Evolutionary conservation across 1,140 invertebrate genomes (phyloP).

Genomic region (Drosophila tristis): DNA sequence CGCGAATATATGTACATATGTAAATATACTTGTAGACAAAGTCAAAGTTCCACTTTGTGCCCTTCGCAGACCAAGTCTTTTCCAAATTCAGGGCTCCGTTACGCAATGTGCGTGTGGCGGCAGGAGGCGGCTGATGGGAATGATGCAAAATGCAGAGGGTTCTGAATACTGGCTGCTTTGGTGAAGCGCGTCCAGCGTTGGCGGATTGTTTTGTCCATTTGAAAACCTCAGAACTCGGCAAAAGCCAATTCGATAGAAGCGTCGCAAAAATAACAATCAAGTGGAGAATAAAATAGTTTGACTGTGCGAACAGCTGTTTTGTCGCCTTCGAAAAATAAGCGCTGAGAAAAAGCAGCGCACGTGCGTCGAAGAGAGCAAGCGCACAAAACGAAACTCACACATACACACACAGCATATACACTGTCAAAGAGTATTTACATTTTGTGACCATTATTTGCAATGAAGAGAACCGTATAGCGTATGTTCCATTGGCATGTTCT

Average conservation of each 20-base stretch:
- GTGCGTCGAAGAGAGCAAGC: slow-evolving; percentile 16
- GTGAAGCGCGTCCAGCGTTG: slow-evolving; percentile 24
- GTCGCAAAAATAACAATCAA: slow-evolving; percentile 15
- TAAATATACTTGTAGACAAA: neutral
- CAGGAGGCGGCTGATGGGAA: neutral
- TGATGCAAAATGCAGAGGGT: slow-evolving; percentile 7
- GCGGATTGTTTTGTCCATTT: slow-evolving; percentile 38
- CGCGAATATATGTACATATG: slow-evolving; percentile 5
- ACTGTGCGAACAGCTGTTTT: slow-evolving; percentile 34
- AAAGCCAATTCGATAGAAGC: slow-evolving; percentile 13
- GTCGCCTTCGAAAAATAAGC: slow-evolving; percentile 1
- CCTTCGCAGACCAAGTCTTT: neutral
- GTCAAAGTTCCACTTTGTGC: slow-evolving; percentile 20
- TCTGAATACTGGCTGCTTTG: slow-evolving; percentile 4
- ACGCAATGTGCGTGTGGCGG: slow-evolving; percentile 32
- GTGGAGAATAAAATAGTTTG: slow-evolving; percentile 8
- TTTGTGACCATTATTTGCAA: too few relatives aligned
- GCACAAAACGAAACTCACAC: too few relatives aligned
- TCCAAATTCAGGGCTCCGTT: slow-evolving; percentile 13
- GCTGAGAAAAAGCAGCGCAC: slow-evolving; percentile 2
- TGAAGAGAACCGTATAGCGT: too few relatives aligned
- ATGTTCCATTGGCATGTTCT: too few relatives aligned
- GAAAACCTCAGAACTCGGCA: slow-evolving; percentile 6
- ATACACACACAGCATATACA: too few relatives aligned
- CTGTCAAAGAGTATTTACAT: too few relatives aligned